Evolutionary conservation across 2,888 invertebrate species (phyloP).

Genomic region (Artemia sinica): DNA sequence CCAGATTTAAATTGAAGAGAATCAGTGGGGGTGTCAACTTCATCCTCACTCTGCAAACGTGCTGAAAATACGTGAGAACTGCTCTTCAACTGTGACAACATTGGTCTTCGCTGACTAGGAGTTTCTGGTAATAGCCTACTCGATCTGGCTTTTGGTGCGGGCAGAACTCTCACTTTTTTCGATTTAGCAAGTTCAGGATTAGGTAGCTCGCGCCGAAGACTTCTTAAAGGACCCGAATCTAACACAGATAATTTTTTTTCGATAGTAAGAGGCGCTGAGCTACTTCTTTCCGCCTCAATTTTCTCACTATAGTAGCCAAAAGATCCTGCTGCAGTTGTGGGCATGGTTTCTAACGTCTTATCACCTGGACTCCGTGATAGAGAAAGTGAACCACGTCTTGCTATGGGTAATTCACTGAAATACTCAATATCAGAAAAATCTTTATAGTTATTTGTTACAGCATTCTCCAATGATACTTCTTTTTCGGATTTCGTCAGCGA

Average conservation of each 20-base stretch:
- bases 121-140: constrained; percentile 9
- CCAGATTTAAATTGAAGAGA: neutral
- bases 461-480: neutral
- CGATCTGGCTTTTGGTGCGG: constrained; percentile 1
- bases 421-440: neutral
- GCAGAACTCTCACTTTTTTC: neutral
- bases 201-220: constrained; percentile 10
- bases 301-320: neutral
- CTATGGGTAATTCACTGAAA: neutral
- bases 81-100: constrained; percentile 8
- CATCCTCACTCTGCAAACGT: constrained; percentile 7
- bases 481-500: constrained; percentile 4
- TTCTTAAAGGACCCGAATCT: neutral
- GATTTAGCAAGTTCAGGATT: constrained; percentile 11
- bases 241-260: constrained; percentile 2
- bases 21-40: constrained; percentile 3
- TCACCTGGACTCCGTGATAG: constrained; percentile 3
- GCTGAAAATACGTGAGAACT: neutral
- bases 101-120: constrained; percentile 11
- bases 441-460: neutral
- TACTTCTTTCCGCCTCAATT: constrained; percentile 2
- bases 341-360: neutral
- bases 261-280: neutral
- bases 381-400: neutral
- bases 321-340: neutral